phyloP scores from a whole-genome alignment of 2,113 vertebrate genomes.

The Erythrolamprus reginae region DNA sequence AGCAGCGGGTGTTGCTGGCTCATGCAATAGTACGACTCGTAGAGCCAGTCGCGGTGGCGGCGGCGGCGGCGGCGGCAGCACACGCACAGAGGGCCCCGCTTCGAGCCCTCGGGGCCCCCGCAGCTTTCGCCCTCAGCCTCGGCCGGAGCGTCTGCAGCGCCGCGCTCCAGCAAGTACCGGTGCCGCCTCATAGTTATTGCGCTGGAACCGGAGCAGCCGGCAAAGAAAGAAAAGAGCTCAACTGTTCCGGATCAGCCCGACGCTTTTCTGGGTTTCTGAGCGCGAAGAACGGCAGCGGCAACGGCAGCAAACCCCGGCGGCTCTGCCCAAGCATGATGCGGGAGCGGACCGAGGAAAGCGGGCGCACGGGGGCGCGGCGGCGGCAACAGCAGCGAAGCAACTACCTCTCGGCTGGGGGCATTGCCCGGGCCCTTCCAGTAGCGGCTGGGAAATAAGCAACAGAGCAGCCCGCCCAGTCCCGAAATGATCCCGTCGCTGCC shows the following conservation, averaged over 20 bases:
- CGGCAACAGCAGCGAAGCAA: conserved; percentile 5
- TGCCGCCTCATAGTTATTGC: conserved; percentile 84
- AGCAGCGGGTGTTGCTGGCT: conserved; percentile 98
- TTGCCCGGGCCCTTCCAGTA: neutral
- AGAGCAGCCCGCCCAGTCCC: neutral
- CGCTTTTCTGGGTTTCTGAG: conserved; percentile 29
- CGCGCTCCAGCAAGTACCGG: conserved; percentile 78
- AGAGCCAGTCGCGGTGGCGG: conserved; percentile 90
- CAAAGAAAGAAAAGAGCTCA: neutral
- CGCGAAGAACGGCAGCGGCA: neutral
- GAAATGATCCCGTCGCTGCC: conserved; percentile 22
- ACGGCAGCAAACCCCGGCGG: neutral
- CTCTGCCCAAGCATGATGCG: conserved; percentile 26
- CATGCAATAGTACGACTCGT: conserved; percentile 97
- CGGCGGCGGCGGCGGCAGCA: conserved; percentile 61
- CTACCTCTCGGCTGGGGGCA: neutral
- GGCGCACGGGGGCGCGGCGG: conserved; percentile 44
- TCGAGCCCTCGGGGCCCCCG: neutral
- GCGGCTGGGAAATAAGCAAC: neutral
- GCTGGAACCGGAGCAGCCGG: conserved; percentile 64
- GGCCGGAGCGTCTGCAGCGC: conserved; percentile 54
- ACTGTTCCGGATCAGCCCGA: conserved; percentile 9
- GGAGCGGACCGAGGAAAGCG: conserved; percentile 17
- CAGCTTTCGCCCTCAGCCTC: conserved; percentile 49
- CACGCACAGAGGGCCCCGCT: conserved; percentile 12